Evolutionary conservation across 1,140 invertebrate genomes (phyloP).

Genomic region (Calephelis virginiensis): DNA sequence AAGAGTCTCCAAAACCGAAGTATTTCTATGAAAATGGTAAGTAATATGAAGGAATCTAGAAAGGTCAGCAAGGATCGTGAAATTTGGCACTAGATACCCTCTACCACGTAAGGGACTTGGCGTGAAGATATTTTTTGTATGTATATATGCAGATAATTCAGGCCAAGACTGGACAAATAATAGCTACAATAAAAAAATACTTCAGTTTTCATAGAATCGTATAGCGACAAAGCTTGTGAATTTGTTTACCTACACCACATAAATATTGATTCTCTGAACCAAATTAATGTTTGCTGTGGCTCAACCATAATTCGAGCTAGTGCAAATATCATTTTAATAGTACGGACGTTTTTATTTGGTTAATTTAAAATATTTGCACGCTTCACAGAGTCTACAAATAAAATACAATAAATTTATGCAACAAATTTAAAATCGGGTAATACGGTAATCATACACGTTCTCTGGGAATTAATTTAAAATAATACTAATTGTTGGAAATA

Average conservation of each 20-base stretch:
- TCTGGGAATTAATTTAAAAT: neutral
- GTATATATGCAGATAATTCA: no score
- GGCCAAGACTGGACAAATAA: no score
- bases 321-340: slow-evolving; percentile 17
- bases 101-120: no score
- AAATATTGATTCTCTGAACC: slow-evolving; percentile 6
- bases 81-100: no score
- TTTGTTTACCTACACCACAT: neutral
- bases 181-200: neutral
- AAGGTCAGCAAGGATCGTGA: no score
- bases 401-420: neutral
- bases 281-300: slow-evolving; percentile 11
- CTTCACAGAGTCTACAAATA: neutral
- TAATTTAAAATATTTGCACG: slow-evolving; percentile 10
- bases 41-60: no score
- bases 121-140: no score
- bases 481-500: no score
- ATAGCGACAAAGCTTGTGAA: neutral
- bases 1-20: no score
- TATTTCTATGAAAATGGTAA: no score
- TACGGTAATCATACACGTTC: neutral
- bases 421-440: neutral
- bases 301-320: slow-evolving; percentile 8
- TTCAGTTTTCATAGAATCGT: neutral
- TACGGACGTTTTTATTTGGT: slow-evolving; percentile 8